phyloP scores from a whole-genome alignment of 2,113 vertebrate species.

The Crotophaga sulcirostris region DNA sequence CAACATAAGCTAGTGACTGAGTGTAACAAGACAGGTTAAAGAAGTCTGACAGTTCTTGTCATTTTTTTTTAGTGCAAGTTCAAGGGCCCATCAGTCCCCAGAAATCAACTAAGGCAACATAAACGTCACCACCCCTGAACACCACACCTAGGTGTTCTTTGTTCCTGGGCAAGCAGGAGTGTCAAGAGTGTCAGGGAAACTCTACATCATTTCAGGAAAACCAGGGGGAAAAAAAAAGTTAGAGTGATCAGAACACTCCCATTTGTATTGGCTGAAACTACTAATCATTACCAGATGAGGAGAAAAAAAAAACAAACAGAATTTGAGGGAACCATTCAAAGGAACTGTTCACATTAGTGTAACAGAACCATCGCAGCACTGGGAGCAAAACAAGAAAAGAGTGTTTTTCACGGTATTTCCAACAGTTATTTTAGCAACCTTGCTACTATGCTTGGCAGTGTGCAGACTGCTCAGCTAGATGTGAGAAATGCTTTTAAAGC shows the following conservation, averaged over 20 bases:
- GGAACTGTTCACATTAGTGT: background rate
- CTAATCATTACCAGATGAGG: background rate
- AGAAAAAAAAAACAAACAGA: background rate
- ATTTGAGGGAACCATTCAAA: background rate
- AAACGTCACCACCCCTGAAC: background rate
- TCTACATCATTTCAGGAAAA: background rate
- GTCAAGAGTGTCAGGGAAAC: background rate
- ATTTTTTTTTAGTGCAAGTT: background rate
- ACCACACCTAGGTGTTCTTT: background rate
- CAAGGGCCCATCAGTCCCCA: background rate
- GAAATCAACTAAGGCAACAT: background rate
- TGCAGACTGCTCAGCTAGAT: slow-evolving; percentile 17
- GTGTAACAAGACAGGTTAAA: background rate
- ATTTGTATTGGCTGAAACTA: background rate
- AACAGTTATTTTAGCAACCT: background rate
- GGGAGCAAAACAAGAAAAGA: background rate
- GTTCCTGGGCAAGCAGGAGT: background rate
- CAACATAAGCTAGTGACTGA: background rate
- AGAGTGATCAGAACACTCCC: background rate
- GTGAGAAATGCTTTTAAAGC: background rate
- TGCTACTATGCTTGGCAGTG: background rate
- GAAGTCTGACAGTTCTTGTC: background rate
- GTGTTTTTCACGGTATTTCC: background rate
- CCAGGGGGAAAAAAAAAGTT: background rate
- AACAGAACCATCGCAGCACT: background rate